phyloP scores from a whole-genome alignment of 2,888 invertebrate species.

The Meiosimyza decipiens region DNA sequence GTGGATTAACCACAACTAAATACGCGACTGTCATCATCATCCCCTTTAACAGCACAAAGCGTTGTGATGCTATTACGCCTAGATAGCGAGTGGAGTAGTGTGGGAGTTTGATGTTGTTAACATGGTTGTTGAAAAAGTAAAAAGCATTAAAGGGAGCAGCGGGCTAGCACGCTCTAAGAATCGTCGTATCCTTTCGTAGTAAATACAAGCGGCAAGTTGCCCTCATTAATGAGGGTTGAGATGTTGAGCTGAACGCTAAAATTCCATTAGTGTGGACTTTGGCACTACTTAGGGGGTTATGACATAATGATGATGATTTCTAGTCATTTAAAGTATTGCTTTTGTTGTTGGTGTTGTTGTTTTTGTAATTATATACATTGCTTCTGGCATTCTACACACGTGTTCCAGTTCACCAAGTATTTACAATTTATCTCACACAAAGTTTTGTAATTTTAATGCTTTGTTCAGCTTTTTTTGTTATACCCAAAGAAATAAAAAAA shows the following conservation, averaged over 20 bases:
- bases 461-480: too few species aligned
- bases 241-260: conserved; percentile 50
- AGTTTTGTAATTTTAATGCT: conserved; percentile 30
- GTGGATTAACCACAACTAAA: conserved; percentile 53
- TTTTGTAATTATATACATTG: conserved; percentile 4
- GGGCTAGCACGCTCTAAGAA: background rate
- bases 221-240: conserved; percentile 24
- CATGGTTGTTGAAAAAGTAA: too few species aligned
- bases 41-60: conserved; percentile 27
- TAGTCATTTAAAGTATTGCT: too few species aligned
- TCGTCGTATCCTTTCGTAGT: conserved; percentile 42
- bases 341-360: background rate
- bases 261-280: conserved; percentile 54
- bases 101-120: too few species aligned
- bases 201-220: conserved; percentile 43
- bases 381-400: conserved; percentile 41
- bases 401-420: conserved; percentile 40
- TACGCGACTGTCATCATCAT: conserved; percentile 13
- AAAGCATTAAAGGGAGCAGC: background rate
- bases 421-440: conserved; percentile 30
- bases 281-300: background rate
- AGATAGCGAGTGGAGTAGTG: too few species aligned
- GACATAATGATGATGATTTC: conserved; percentile 22
- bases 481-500: too few species aligned
- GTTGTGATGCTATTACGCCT: conserved; percentile 38